phyloP scores from a whole-genome alignment of 1,140 invertebrate species.

The Meloidogyne hapla region DNA sequence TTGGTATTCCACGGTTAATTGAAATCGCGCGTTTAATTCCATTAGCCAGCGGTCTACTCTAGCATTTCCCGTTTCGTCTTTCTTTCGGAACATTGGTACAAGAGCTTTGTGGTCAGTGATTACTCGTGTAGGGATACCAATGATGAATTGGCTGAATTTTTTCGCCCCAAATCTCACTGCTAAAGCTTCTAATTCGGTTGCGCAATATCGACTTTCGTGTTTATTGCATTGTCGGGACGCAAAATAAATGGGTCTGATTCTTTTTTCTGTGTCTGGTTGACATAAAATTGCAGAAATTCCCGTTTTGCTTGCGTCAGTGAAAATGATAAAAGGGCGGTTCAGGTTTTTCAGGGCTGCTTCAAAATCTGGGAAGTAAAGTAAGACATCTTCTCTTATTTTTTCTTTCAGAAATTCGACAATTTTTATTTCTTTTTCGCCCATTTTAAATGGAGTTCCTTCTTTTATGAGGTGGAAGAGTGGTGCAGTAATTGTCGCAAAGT shows the following conservation, averaged over 20 bases:
- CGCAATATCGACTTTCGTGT: neutral
- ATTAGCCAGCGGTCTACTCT: constrained; percentile 21
- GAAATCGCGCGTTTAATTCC: constrained; percentile 6
- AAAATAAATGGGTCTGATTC: too few relatives aligned
- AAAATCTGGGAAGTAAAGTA: constrained; percentile 13
- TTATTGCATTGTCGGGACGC: too few relatives aligned
- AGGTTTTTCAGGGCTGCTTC: neutral
- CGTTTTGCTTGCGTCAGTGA: constrained; percentile 19
- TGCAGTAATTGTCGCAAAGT: too few relatives aligned
- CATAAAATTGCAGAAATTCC: constrained; percentile 6
- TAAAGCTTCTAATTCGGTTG: neutral
- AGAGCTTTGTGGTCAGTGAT: too few relatives aligned
- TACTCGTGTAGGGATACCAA: too few relatives aligned
- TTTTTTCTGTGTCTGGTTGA: too few relatives aligned
- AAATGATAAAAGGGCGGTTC: neutral
- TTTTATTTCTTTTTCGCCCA: neutral
- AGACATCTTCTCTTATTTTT: neutral
- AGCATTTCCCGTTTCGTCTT: neutral
- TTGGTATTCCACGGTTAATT: constrained; percentile 14
- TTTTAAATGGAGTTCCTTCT: too few relatives aligned
- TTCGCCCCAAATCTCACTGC: neutral
- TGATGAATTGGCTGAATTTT: neutral
- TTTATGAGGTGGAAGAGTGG: too few relatives aligned
- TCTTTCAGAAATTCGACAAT: neutral
- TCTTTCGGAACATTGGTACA: constrained; percentile 2